Conservation (phyloP, 2,113 vertebrate genomes). For the Pomatorhinus ruficollis region DNA sequence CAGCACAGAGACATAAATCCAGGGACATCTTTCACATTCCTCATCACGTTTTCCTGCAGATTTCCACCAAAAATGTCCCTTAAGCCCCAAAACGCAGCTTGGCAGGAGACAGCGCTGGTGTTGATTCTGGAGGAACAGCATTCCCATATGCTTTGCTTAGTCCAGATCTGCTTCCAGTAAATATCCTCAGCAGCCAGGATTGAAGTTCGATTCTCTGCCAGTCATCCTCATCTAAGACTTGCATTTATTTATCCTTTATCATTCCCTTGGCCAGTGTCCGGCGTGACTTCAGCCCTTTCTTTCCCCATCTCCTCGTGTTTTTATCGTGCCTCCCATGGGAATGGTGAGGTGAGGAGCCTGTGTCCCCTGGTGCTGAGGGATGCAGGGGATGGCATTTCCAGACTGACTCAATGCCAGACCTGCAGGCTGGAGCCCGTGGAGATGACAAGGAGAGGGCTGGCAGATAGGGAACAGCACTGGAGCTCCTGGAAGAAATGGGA, state of each 20-base stretch:
- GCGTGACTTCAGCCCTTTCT: not conserved
- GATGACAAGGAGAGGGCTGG: not conserved
- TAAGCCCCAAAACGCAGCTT: not conserved
- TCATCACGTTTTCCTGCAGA: not conserved
- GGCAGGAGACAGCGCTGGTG: not conserved
- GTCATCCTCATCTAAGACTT: not conserved
- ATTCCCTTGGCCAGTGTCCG: not conserved
- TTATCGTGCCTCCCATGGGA: accelerated
- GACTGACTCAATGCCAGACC: not conserved
- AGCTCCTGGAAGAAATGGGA: not conserved
- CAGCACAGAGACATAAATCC: not conserved
- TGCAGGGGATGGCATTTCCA: not conserved
- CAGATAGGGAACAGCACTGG: accelerated
- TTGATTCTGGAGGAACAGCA: constrained; percentile 8
- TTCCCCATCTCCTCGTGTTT: not conserved
- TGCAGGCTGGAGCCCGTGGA: not conserved
- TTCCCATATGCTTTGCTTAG: constrained; percentile 29
- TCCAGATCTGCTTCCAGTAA: constrained; percentile 25
- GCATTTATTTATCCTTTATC: not conserved
- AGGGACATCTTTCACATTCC: not conserved
- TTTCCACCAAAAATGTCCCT: constrained; percentile 5
- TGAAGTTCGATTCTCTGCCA: not conserved
- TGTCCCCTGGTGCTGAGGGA: not conserved
- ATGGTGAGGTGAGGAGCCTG: not conserved
- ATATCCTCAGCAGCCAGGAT: not conserved